Evolutionary conservation across 2,113 vertebrate species (phyloP).

Genomic region (Tichodroma muraria): DNA sequence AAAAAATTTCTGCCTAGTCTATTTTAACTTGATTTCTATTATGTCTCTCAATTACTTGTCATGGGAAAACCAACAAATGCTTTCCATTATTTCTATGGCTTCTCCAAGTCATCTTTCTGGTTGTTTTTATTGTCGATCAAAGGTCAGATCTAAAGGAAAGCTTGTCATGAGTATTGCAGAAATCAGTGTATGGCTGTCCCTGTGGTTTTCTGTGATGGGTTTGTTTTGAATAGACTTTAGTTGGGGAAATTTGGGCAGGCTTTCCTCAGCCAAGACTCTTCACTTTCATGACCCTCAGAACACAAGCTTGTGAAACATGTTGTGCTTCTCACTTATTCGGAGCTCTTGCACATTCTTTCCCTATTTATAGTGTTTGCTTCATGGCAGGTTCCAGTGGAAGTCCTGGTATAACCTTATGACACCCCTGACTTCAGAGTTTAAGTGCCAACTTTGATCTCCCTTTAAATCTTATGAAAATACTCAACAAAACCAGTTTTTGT

Average conservation of each 20-base stretch:
- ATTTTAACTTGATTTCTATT: not conserved
- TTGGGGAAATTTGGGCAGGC: not conserved
- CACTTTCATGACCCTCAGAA: not conserved
- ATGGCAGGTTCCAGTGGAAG: not conserved
- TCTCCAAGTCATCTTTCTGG: not conserved
- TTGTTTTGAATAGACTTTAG: not conserved
- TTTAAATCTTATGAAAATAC: not conserved
- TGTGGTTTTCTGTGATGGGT: not conserved
- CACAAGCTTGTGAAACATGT: not conserved
- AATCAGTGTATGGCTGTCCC: not conserved
- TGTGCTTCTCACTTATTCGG: not conserved
- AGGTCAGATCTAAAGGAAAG: not conserved
- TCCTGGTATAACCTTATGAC: not conserved
- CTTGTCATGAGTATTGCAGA: not conserved
- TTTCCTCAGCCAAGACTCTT: not conserved
- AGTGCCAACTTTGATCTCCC: not conserved
- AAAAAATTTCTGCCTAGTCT: not conserved
- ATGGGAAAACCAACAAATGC: not conserved
- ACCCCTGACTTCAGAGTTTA: not conserved
- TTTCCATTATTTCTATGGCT: not conserved
- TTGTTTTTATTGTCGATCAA: not conserved
- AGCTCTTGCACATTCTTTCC: constrained; percentile 27
- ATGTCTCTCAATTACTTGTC: not conserved
- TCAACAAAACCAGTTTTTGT: not conserved
- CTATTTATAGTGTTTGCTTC: constrained; percentile 40